Base-by-base conservation (phyloP, 2,888 invertebrate species). In the Morpho deidamia region DNA sequence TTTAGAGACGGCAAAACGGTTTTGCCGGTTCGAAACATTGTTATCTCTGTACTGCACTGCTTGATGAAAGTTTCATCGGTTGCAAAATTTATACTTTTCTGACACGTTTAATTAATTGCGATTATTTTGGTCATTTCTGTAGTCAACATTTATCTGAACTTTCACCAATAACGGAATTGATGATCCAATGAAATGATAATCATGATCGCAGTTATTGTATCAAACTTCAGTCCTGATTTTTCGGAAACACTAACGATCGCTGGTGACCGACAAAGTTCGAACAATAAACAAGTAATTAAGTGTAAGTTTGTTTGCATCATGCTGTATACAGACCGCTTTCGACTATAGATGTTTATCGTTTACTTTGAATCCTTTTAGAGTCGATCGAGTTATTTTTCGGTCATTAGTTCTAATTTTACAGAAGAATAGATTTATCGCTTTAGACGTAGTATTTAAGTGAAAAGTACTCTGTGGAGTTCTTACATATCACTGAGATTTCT, bases 401-500 rank as follows among this genome's bases (percentile, higher is more conserved):
- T 80, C 79, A 78, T 79, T 83, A 82, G 78, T 75, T 61, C 56
- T 81, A 77, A 78, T 76, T 81, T 83, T 75, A 84, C 76, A 74
- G 72, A 79, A 72, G 71, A 64, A 76, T 86, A 85, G 83, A 72
- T 69, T 66, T 81, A 83, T 81, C 74, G 88, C 89, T 87, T 87
- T 86, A 84, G 83, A 79, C 70, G 81, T 88, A 89, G 88, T 71
- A 63, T 78, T 55, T 84, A 84, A 83, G 79, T 78, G 83, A 84
- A 84, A 72, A 76, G 83, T 81, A 77, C 86, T 86, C 84, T 76
- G 67, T 76, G 74, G 87, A 87, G 88, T 86, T 85, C 83, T 84
- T 76, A 89, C 88, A 89, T 89, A 89, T 89, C 88, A 89, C 81
- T 85, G 83, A 86, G 84, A 84, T 85, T 85, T 88, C 87, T 88